Conservation (phyloP, 1,140 invertebrate species). For the Odontomachus brunneus region DNA sequence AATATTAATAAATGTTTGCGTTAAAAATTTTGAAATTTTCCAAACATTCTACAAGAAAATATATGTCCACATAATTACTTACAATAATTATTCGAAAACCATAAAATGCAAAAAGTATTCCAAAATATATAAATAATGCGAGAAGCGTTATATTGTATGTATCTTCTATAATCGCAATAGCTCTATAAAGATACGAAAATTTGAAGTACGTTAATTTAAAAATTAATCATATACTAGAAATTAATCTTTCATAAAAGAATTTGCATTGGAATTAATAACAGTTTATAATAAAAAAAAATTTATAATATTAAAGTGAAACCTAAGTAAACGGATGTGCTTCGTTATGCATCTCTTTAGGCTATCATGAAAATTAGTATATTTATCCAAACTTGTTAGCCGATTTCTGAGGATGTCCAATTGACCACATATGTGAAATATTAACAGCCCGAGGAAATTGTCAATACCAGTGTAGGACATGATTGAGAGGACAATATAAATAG, state of each 20-base stretch:
- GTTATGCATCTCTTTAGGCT: neutral
- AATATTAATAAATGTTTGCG: neutral
- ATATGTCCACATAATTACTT: neutral
- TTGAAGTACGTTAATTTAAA: too few species aligned
- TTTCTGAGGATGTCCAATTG: too few species aligned
- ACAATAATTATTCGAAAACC: slow-evolving; percentile 26
- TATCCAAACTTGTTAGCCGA: slow-evolving; percentile 4
- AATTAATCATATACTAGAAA: too few species aligned
- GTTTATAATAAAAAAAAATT: too few species aligned
- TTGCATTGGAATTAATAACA: too few species aligned
- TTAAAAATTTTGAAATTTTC: neutral
- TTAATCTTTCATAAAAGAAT: too few species aligned
- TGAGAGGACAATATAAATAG: neutral
- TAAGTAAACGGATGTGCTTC: slow-evolving; percentile 27
- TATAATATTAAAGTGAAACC: too few species aligned
- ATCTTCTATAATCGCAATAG: neutral
- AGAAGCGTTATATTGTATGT: too few species aligned
- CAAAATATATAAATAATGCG: slow-evolving; percentile 49
- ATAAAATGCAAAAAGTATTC: slow-evolving; percentile 3
- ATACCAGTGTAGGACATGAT: slow-evolving; percentile 5
- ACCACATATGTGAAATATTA: slow-evolving; percentile 35
- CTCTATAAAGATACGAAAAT: too few species aligned
- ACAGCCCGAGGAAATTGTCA: slow-evolving; percentile 12
- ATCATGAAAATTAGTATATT: neutral
- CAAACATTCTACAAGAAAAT: neutral